Evolutionary conservation across 2,113 vertebrate species (phyloP).

Genomic region (Tyto alba): DNA sequence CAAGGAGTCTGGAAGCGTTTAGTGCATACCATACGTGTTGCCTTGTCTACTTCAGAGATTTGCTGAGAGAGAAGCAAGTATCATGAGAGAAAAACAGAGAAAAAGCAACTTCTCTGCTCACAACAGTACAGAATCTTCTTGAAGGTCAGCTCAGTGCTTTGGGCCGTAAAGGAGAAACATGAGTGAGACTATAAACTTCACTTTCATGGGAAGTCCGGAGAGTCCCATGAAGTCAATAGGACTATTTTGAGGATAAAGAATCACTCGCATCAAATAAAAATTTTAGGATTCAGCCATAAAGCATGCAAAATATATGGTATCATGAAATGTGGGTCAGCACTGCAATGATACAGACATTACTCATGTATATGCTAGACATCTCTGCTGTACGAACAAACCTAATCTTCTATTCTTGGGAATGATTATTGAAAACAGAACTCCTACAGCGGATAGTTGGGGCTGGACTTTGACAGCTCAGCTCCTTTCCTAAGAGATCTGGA

Average conservation of each 20-base stretch:
- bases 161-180: background rate
- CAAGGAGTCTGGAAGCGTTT: slow-evolving; percentile 15
- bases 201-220: background rate
- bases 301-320: background rate
- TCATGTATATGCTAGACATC: background rate
- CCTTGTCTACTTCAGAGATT: background rate
- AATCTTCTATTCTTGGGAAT: background rate
- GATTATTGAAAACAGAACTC: slow-evolving; percentile 31
- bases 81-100: background rate
- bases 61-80: background rate
- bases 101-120: background rate
- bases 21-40: background rate
- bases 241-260: background rate
- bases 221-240: background rate
- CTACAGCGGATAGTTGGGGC: fast-evolving
- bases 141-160: background rate
- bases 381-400: background rate
- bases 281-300: background rate
- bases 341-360: background rate
- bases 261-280: background rate
- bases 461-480: background rate
- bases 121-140: background rate
- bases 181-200: background rate
- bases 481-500: background rate
- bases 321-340: background rate